These are phyloP conservation scores for Acanthoscelides obtectus DNA, from an alignment of 2,888 invertebrate genomes.

Conservation along the genomic window DNA sequence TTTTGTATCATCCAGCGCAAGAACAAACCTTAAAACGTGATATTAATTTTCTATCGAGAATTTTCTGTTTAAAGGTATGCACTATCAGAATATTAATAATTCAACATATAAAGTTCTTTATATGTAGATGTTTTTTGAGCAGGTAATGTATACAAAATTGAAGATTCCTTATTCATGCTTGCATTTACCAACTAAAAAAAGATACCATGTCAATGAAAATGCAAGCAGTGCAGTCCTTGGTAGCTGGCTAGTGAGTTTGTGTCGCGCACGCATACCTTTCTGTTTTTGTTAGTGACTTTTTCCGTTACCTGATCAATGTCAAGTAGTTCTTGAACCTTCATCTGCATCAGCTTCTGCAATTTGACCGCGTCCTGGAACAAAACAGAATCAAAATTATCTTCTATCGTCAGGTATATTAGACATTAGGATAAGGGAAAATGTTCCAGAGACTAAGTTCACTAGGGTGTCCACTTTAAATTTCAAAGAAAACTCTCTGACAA, in stretches of 20 bases:
- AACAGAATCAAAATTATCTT: constrained; percentile 7
- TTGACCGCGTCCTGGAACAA: constrained; percentile 62
- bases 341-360: constrained; percentile 66
- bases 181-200: constrained; percentile 5
- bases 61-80: too few relatives aligned
- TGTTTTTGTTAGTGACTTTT: constrained; percentile 48
- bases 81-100: too few relatives aligned
- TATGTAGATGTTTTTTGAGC: constrained; percentile 6
- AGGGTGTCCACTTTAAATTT: too few relatives aligned
- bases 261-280: constrained; percentile 34
- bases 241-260: neutral
- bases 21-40: too few relatives aligned
- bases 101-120: too few relatives aligned
- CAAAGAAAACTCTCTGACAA: too few relatives aligned
- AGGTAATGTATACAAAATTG: constrained; percentile 4
- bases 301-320: constrained; percentile 58
- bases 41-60: too few relatives aligned
- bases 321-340: constrained; percentile 66
- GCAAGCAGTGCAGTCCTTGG: constrained; percentile 22
- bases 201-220: constrained; percentile 12
- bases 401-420: too few relatives aligned
- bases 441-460: too few relatives aligned
- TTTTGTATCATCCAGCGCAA: too few relatives aligned
- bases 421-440: too few relatives aligned
- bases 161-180: neutral